Base-by-base conservation (phyloP, 2,888 invertebrate species). In the Dynastes hyllus region DNA sequence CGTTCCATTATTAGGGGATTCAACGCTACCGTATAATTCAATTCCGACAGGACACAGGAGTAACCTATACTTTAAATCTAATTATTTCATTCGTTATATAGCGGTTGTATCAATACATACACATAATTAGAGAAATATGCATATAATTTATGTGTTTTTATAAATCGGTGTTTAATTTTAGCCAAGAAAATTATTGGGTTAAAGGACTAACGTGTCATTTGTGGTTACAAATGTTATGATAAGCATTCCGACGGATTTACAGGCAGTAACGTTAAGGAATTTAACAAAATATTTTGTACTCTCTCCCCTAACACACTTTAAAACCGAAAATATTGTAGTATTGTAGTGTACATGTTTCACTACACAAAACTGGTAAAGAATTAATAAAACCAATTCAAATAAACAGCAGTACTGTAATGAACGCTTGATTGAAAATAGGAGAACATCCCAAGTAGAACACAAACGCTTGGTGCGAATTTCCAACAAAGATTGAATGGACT, bases 1-100 rank as follows among this genome's bases (percentile, higher is more conserved):
- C 55, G 32, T 51, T 51, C 45, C 70, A 70, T 37, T 65, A n/a
- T 37, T 65, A 8, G 11, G 65, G 13, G 37, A 27, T 51, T 67
- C 45, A 67, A 22, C 67, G n/a, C 67, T 67, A 45, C 0, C n/a
- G 32, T 63, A 8, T 32, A 63, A 63, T 63, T 63, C 29, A 69
- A 27, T 51, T 69, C 50, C 22, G 50, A 69, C 22, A 29, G 29
- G 22, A 22, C 55, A 5, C 2, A 27, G 8, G 22, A 58, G 22
- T 22, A 58, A 58, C 55, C 55, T 58, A 22, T 58, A 22, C 8
- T 58, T 58, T 58, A 4, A 2, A 22, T 22, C 22, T 58, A 58
- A 58, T 58, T 58, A 22, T 22, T 58, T 45, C n/a, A 58, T 58
- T 9, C 27, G 55, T 58, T 27, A 58, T 58, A 22, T 58, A 22